Percentiles rank a stretch among this genome's conserved stretches.
Conservation (phyloP, 2,888 invertebrate species). For the Ethmia dodecea region DNA sequence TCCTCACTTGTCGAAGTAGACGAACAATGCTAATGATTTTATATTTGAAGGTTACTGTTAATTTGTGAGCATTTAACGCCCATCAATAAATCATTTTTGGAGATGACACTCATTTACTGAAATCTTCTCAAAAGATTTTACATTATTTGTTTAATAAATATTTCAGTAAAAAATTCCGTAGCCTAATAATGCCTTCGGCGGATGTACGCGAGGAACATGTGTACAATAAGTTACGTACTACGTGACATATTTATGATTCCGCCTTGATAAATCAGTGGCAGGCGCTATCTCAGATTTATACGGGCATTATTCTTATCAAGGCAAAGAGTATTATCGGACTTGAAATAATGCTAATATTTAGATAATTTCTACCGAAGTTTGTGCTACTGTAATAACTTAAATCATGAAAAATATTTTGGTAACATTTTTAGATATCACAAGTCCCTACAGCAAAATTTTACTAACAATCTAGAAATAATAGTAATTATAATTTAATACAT, state of each 20-base stretch:
- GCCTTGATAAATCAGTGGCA: constrained; percentile 51
- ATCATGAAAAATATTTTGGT: background rate
- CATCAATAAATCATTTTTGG: too few relatives aligned
- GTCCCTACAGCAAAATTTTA: too few relatives aligned
- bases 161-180: constrained; percentile 34
- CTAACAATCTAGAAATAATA: too few relatives aligned
- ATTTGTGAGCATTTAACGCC: too few relatives aligned
- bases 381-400: background rate
- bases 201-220: constrained; percentile 9
- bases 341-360: constrained; percentile 25
- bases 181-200: constrained; percentile 5
- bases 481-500: too few relatives aligned
- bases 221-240: constrained; percentile 28
- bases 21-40: too few relatives aligned
- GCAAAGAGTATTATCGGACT: constrained; percentile 12
- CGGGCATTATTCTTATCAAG: constrained; percentile 22
- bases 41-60: too few relatives aligned
- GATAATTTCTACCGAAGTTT: constrained; percentile 23
- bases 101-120: too few relatives aligned
- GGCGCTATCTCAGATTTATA: constrained; percentile 50
- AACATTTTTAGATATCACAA: too few relatives aligned
- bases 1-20: too few relatives aligned
- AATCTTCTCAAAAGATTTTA: too few relatives aligned
- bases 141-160: too few relatives aligned
- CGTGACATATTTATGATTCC: constrained; percentile 58